These are phyloP conservation scores for Caenorhabditis sp. DNA, from an alignment of 2,888 invertebrate species.

Conservation along the genomic window DNA sequence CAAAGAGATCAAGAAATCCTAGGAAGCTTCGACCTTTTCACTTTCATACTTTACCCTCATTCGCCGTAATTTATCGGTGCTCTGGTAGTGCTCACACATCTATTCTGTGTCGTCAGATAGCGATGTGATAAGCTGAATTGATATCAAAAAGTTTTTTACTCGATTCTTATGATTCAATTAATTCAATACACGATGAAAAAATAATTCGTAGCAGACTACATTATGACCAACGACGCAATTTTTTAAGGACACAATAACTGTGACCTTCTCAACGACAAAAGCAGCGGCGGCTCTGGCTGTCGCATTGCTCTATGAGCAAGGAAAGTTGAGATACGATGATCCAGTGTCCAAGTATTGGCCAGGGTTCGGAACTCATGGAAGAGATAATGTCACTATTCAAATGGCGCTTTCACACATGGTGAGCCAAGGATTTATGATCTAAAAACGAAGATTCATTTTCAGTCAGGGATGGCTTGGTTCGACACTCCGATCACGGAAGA, in stretches of 20 bases:
- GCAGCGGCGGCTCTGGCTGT: slow-evolving; percentile 70
- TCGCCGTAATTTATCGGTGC: slow-evolving; percentile 22
- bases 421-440: too few species aligned
- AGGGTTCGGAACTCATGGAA: slow-evolving; percentile 74
- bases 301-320: slow-evolving; percentile 70
- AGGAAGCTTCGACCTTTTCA: background rate
- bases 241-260: slow-evolving; percentile 73
- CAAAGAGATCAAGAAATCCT: background rate
- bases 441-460: too few species aligned
- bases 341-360: slow-evolving; percentile 77
- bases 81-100: slow-evolving; percentile 29
- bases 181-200: too few species aligned
- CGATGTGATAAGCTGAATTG: slow-evolving; percentile 8
- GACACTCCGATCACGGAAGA: slow-evolving; percentile 73
- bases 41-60: slow-evolving; percentile 32
- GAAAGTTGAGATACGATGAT: slow-evolving; percentile 70
- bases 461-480: slow-evolving; percentile 75
- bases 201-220: background rate
- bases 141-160: slow-evolving; percentile 18
- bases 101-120: slow-evolving; percentile 22
- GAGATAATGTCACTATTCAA: slow-evolving; percentile 76
- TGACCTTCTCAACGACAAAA: slow-evolving; percentile 77
- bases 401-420: slow-evolving; percentile 75
- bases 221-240: background rate
- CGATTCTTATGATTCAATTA: too few species aligned